These are phyloP conservation scores for Metaphire vulgaris DNA, from an alignment of 1,140 invertebrate genomes.

Conservation along the genomic window DNA sequence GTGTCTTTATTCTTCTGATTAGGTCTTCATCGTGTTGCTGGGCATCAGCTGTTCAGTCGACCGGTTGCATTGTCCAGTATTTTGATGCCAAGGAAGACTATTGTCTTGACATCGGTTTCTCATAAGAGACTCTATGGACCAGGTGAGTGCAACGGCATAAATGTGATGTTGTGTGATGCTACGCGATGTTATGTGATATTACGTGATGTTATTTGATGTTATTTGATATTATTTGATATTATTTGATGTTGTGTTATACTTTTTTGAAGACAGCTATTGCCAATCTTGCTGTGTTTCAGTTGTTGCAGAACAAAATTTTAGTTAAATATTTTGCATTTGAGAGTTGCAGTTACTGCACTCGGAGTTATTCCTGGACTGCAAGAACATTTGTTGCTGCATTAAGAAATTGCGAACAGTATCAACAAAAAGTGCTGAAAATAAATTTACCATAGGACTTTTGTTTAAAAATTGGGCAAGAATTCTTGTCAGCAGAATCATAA, in stretches of 20 bases:
- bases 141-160: constrained; percentile 7
- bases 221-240: no score
- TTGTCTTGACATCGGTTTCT: constrained; percentile 10
- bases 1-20: neutral
- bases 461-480: no score
- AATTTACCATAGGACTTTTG: no score
- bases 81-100: constrained; percentile 14
- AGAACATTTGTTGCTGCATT: no score
- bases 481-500: no score
- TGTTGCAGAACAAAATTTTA: neutral
- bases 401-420: no score
- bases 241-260: neutral
- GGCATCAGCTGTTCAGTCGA: neutral
- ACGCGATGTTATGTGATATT: neutral
- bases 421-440: no score
- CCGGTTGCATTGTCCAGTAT: constrained; percentile 4
- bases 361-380: no score
- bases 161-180: neutral
- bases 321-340: neutral
- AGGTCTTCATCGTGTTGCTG: neutral
- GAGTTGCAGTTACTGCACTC: neutral
- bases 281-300: neutral
- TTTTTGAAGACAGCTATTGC: neutral
- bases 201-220: neutral
- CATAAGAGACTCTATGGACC: constrained; percentile 27